A percentile compares a stretch with the other conserved stretches of the same genome.
These are phyloP conservation scores for Luidia sarsii DNA, from an alignment of 53 echinoderm and acorn worm species.

Conservation along the genomic window DNA sequence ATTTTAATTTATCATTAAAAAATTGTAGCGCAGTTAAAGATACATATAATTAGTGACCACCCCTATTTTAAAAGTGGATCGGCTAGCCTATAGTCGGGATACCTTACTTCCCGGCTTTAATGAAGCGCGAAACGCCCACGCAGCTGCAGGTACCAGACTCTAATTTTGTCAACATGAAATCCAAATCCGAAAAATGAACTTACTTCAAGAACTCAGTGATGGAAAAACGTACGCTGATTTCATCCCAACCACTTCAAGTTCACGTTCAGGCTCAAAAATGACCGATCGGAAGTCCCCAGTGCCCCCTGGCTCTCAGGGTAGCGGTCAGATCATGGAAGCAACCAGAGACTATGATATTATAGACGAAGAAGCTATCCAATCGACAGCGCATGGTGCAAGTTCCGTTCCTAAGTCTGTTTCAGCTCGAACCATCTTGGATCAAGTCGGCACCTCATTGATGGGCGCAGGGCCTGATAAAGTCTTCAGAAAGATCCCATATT, in stretches of 20 bases:
- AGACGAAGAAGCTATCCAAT: slow-evolving; percentile 51
- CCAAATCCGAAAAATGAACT: slow-evolving; percentile 2
- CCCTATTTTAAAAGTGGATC: too few relatives aligned
- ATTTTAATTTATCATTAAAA: too few relatives aligned
- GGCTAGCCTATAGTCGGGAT: too few relatives aligned
- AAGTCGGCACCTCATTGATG: background rate
- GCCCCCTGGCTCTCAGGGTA: background rate
- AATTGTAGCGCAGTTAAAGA: too few relatives aligned
- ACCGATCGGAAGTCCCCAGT: slow-evolving; percentile 39
- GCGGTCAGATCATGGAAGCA: background rate
- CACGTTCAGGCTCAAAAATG: background rate
- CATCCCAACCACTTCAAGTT: background rate
- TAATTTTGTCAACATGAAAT: background rate
- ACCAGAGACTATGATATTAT: slow-evolving; percentile 57
- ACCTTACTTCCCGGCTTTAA: too few relatives aligned
- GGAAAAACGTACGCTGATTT: slow-evolving; percentile 1
- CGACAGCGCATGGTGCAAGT: slow-evolving; percentile 20
- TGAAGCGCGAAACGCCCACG: too few relatives aligned
- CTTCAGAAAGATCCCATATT: background rate
- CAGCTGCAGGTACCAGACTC: background rate
- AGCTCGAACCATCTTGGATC: background rate
- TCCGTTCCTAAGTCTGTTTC: background rate
- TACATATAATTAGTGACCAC: too few relatives aligned
- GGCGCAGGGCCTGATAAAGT: slow-evolving; percentile 26
- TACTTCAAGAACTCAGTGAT: background rate